Evolutionary conservation across 1,140 invertebrate genomes (phyloP).

Genomic region (Eubasilissa regina): DNA sequence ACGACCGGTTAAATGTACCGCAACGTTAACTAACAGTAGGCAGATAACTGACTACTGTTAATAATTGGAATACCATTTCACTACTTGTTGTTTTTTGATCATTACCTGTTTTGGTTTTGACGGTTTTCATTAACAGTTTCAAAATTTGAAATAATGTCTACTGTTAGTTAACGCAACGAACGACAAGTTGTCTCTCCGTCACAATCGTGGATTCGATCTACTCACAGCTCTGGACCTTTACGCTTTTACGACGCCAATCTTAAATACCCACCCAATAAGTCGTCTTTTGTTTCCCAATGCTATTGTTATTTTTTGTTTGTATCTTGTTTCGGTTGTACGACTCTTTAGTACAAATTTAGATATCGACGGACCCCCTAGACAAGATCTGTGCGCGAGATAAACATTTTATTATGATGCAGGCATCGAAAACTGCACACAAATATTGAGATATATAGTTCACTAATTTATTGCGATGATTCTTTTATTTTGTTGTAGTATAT

Average conservation of each 20-base stretch:
- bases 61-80: too few relatives aligned
- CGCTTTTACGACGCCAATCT: slow-evolving; percentile 33
- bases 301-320: slow-evolving; percentile 38
- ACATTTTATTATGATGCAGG: slow-evolving; percentile 8
- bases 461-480: not conserved
- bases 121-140: too few relatives aligned
- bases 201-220: not conserved
- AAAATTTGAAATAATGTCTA: too few relatives aligned
- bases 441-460: too few relatives aligned
- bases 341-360: slow-evolving; percentile 23
- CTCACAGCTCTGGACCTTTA: slow-evolving; percentile 15
- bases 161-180: too few relatives aligned
- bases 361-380: slow-evolving; percentile 21
- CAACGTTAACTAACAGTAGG: too few relatives aligned
- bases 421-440: not conserved
- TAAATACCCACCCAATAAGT: slow-evolving; percentile 40
- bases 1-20: too few relatives aligned
- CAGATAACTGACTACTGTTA: too few relatives aligned
- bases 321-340: not conserved
- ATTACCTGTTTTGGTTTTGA: too few relatives aligned
- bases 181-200: not conserved
- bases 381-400: slow-evolving; percentile 7
- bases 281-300: slow-evolving; percentile 23
- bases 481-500: too few relatives aligned
- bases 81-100: too few relatives aligned